A percentile compares a stretch with the other conserved stretches of the same genome.
Conservation (phyloP, 2,888 invertebrate genomes). For the Tupiocoris notatus region DNA sequence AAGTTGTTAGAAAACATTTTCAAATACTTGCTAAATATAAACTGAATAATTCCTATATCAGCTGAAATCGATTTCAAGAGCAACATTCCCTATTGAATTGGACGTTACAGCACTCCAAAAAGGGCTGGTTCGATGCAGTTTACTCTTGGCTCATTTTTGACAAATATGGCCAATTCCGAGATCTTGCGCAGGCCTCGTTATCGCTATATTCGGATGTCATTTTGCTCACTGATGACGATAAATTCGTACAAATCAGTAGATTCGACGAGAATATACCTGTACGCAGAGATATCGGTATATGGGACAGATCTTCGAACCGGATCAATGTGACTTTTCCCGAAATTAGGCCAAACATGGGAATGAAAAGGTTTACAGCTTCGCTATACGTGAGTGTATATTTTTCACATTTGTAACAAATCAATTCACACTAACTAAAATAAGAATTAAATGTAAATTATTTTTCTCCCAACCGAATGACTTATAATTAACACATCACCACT, state of each 20-base stretch:
- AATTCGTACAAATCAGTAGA: background rate
- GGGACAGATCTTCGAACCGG: background rate
- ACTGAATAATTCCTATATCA: no score
- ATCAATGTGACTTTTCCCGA: background rate
- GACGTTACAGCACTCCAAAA: background rate
- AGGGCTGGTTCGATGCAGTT: constrained; percentile 10
- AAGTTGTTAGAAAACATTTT: no score
- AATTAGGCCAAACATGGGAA: constrained; percentile 1
- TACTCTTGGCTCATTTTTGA: constrained; percentile 2
- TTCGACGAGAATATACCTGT: background rate
- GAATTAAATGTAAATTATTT: no score
- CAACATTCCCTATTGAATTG: no score
- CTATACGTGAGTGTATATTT: background rate
- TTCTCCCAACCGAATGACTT: no score
- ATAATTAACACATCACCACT: no score
- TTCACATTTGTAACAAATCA: no score
- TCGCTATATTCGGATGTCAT: constrained; percentile 10
- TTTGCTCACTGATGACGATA: background rate
- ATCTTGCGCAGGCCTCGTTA: background rate
- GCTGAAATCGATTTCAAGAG: no score
- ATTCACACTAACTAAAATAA: no score
- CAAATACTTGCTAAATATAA: no score
- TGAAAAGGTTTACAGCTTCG: background rate
- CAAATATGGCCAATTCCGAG: background rate
- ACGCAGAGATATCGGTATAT: background rate